Evolutionary conservation across 2,113 vertebrate genomes (phyloP), one percentile per base, ranked within the genome.

Genomic region (Pollachius pollachius): DNA sequence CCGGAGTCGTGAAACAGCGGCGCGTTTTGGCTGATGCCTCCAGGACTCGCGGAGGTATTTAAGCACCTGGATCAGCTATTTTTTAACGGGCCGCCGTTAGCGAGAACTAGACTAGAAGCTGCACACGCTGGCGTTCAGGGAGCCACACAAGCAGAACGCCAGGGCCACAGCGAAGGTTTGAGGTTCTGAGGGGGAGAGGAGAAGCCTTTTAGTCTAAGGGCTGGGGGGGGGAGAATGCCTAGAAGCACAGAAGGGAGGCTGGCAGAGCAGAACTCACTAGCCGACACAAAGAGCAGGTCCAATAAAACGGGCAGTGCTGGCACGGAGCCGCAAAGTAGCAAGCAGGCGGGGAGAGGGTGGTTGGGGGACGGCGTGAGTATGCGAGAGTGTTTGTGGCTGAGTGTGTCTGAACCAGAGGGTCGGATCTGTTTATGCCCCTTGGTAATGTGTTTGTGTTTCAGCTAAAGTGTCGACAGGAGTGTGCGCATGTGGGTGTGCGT

Each of bases 251-350:
- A 12, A n/a, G 21, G 23, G 70, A 52, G 76, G 76, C 66, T 79
- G 75, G 75, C 68, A 82, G 82, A 69, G 80, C 85, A 89, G 88
- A 88, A 86, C 79, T 89, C 82, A 88, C 87, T 84, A 83, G 82
- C 84, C n/a, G 27, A 84, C 79, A 85, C 83, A 89, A 75, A 82
- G 73, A 57, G 67, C 5, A 19, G 79, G 75, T 82, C 77, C 86
- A 84, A 85, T 85, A 77, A 77, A 78, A 66, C 68, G 67, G 73
- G 76, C 76, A 84, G 79, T 34, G n/a, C 76, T 87, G 54, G 16
- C 15, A 78, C 80, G 76, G 79, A 75, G 76, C 78, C 77, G 80
- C 41, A 58, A 68, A 62, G 68, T 78, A 84, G 41, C 82, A 87
- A 76, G 71, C 67, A 82, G 73, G 72, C 52, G n/a, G 61, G 65